phyloP scores from a whole-genome alignment of 2,113 vertebrate species.

The Xyrauchen texanus region DNA sequence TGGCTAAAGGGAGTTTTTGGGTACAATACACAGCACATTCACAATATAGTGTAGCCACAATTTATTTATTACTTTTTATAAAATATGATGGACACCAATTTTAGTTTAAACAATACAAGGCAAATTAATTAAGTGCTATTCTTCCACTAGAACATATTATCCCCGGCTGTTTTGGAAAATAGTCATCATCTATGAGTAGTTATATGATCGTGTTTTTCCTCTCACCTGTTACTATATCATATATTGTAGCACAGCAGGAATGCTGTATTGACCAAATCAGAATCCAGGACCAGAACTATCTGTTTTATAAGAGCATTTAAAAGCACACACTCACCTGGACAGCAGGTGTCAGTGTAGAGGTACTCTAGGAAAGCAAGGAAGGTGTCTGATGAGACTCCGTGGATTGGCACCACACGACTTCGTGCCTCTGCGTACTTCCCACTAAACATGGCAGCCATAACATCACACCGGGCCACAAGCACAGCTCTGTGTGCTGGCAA shows the following conservation, averaged over 20 bases:
- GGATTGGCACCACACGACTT: conserved; percentile 88
- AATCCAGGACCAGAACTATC: not conserved
- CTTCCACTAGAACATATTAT: too few relatives aligned
- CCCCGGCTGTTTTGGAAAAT: too few relatives aligned
- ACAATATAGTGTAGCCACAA: too few relatives aligned
- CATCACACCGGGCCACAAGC: conserved; percentile 91
- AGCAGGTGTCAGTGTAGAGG: conserved; percentile 94
- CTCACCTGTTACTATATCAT: not conserved
- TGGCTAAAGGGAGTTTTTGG: too few relatives aligned
- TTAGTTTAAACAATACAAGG: too few relatives aligned
- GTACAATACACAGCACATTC: too few relatives aligned
- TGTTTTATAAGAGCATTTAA: not conserved
- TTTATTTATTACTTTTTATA: too few relatives aligned
- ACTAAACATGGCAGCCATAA: conserved; percentile 98
- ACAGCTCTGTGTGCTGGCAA: conserved; percentile 92
- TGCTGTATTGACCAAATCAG: not conserved
- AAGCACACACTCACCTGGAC: conserved; percentile 81
- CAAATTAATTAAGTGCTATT: too few relatives aligned
- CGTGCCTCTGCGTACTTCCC: conserved; percentile 93
- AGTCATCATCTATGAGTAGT: too few relatives aligned
- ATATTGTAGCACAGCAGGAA: too few relatives aligned
- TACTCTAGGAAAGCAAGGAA: conserved; percentile 96
- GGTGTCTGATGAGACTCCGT: conserved; percentile 93
- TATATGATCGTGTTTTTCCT: not conserved
- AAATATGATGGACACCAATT: too few relatives aligned